Base-by-base conservation (phyloP, 2,888 invertebrate species). In the Venusia cambrica region DNA sequence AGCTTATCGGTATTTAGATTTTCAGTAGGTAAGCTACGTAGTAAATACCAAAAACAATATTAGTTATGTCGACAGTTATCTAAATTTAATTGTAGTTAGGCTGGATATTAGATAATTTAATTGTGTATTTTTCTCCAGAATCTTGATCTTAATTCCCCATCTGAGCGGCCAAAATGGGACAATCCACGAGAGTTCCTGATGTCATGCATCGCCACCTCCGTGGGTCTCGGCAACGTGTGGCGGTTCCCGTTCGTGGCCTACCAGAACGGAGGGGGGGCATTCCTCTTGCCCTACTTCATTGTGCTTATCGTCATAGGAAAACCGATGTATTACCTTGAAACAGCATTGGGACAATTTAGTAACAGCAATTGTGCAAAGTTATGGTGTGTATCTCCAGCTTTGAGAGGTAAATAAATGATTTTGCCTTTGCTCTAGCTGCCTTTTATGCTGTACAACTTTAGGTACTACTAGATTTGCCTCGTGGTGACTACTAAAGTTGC, bases 321-420 rank as follows among this genome's bases (percentile, higher is more conserved):
- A 53, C 94, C 95, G 0, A 90, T 96, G 81, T 96, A 95, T 65
- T 95, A 93, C 58, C 76, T 97, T 63, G 96, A 97, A 79, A 92
- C 94, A 71, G 88, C 92, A 1, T 76, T 96, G 3, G 96, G 96
- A 2, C 96, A 97, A 72, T 97, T 96, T 64, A 92, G 92, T 31
- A 93, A 92, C 50, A 90, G 91, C 57, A 95, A 96, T 34, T 92
- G 93, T 20, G 92, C 94, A 1, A 93, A 92, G 69, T 89, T 94
- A 22, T 90, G 90, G 90, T 77, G 85, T 1, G 54, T 90, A 4
- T 83, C 88, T 16, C 96, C 96, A 1, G 90, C 92, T 0, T 91
- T 96, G 74, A 93, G 92, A 90, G 95, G 50, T 50, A 34, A n/a
- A 11, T 4, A 5, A 8, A 16, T 2, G 8, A 2, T 13, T 4